A percentile compares a stretch with the other conserved stretches of the same genome.
Evolutionary conservation across 2,888 invertebrate genomes (phyloP).

Genomic region (Fragum whitleyi): DNA sequence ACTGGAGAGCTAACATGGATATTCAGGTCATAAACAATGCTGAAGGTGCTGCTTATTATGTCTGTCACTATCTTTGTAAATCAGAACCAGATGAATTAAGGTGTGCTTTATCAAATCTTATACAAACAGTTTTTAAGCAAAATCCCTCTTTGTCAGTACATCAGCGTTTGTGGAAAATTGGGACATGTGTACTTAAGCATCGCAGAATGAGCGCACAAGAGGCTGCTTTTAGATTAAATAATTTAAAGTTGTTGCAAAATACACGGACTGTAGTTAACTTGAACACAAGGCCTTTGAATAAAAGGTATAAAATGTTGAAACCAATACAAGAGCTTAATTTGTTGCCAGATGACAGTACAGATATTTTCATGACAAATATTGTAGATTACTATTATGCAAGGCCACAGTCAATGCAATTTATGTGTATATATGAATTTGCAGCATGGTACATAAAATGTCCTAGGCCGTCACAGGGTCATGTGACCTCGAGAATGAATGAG

Average conservation of each 20-base stretch:
- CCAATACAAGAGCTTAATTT: conserved; percentile 1
- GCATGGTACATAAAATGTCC: conserved; percentile 38
- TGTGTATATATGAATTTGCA: conserved; percentile 26
- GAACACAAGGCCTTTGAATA: conserved; percentile 27
- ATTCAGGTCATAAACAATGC: conserved; percentile 50
- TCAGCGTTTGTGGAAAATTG: conserved; percentile 36
- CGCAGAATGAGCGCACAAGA: conserved; percentile 47
- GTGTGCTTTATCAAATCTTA: conserved; percentile 34
- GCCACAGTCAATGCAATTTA: conserved; percentile 21
- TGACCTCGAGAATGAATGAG: background rate
- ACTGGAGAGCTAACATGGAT: conserved; percentile 58
- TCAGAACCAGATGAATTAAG: conserved; percentile 48
- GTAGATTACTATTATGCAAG: conserved; percentile 43
- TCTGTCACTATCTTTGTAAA: conserved; percentile 46
- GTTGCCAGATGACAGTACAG: conserved; percentile 20
- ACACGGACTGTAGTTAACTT: conserved; percentile 37
- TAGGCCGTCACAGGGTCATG: background rate
- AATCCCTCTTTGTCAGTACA: conserved; percentile 19
- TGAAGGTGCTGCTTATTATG: conserved; percentile 53
- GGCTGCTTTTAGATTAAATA: conserved; percentile 46
- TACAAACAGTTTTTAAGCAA: conserved; percentile 22
- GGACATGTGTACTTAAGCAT: conserved; percentile 48
- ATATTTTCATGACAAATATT: conserved; percentile 39
- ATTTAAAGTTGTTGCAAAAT: conserved; percentile 32
- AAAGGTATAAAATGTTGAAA: conserved; percentile 33